Evolutionary conservation across 2,113 vertebrate species (phyloP), one percentile per base, ranked within the genome.

Genomic region (Albula glossodonta): DNA sequence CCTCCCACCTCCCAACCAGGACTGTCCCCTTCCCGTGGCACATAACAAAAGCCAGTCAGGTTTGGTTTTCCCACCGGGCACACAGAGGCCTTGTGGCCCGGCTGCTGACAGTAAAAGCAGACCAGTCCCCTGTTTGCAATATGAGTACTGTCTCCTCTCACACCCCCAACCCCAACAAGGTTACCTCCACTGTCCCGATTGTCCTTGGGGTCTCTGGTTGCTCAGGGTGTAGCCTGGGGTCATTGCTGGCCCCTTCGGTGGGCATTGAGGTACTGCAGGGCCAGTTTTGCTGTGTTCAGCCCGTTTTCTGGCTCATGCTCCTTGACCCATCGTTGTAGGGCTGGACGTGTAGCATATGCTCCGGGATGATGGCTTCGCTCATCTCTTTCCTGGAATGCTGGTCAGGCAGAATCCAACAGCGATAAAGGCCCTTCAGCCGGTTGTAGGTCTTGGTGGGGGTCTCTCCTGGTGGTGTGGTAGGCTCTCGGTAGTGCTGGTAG

Each of bases 371-470:
- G 19, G 22, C 41, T n/a, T 82, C 80, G 12, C 85, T 60, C 25
- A 66, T 83, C 56, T 83, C 82, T 56, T 83, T 56, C 82, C 49
- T 83, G 11, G 82, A 13, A 48, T 74, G 48, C 50, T 52, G 49
- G 60, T 86, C 80, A 52, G 85, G 79, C 13, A 60, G 10, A 6
- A 86, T 41, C 80, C 85, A 86, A 12, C 85, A 60, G 0, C 85
- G 80, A 50, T 86, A 82, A 4, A 86, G 80, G 11, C 53, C 51
- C 63, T 41, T 82, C 5, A 85, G 78, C 22, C 56, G 56, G 25
- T 85, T 57, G 57, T 82, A 74, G 15, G 60, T 86, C 22, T 86
- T 60, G 13, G 57, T 81, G 5, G 79, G 80, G 2, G 57, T 31
- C 60, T 86, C 80, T 4, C 85, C 79, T 8, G 79, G 57, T 81